phyloP scores from a whole-genome alignment of 1,140 invertebrate species.

The Scaptomyza pallida region DNA sequence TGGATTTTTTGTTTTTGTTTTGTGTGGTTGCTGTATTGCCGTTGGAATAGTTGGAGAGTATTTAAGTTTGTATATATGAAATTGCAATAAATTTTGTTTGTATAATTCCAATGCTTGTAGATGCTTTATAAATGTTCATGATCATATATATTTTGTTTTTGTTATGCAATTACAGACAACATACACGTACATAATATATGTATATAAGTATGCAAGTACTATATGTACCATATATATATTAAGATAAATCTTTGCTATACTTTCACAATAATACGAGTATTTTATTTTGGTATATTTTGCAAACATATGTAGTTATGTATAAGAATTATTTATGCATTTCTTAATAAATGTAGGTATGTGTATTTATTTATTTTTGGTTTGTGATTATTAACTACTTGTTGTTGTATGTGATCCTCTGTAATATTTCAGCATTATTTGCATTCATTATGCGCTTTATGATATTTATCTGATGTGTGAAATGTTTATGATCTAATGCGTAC shows the following conservation, averaged over 20 bases:
- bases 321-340: conserved; percentile 48
- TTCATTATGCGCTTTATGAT: conserved; percentile 52
- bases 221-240: conserved; percentile 13
- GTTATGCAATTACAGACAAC: conserved; percentile 62
- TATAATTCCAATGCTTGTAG: conserved; percentile 13
- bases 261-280: conserved; percentile 77
- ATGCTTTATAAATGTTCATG: conserved; percentile 21
- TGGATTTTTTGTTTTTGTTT: no score
- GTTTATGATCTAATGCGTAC: conserved; percentile 15
- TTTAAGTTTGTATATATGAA: conserved; percentile 40
- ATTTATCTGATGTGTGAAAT: conserved; percentile 58
- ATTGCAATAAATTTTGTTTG: conserved; percentile 46
- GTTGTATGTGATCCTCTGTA: conserved; percentile 43
- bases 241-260: conserved; percentile 40
- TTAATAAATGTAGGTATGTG: conserved; percentile 45
- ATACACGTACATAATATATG: conserved; percentile 57
- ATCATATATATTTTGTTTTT: neutral
- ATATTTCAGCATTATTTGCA: conserved; percentile 54
- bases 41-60: conserved; percentile 59
- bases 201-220: conserved; percentile 14
- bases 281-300: conserved; percentile 67
- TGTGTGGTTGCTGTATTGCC: conserved; percentile 35
- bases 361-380: conserved; percentile 38
- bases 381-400: conserved; percentile 34
- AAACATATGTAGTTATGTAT: conserved; percentile 53